Conservation (phyloP, 2,113 vertebrate genomes). For the Reinhardtius hippoglossoides region DNA sequence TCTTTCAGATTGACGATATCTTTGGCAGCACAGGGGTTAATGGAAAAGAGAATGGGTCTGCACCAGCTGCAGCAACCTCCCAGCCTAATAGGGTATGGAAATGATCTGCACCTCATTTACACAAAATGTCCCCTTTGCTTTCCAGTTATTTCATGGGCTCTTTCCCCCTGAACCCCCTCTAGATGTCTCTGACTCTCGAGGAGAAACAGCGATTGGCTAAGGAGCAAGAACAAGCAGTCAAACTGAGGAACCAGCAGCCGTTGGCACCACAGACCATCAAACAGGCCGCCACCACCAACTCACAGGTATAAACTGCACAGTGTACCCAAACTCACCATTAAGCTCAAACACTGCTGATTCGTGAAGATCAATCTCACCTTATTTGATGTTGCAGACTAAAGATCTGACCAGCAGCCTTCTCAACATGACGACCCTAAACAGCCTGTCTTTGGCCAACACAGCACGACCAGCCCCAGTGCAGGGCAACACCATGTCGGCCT, state of each 20-base stretch:
- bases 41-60: slow-evolving; percentile 88
- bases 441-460: slow-evolving; percentile 81
- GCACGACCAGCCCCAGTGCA: slow-evolving; percentile 79
- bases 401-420: slow-evolving; percentile 94
- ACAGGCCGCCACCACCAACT: slow-evolving; percentile 60
- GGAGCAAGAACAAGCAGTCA: slow-evolving; percentile 96
- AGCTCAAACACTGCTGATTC: neutral
- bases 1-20: slow-evolving; percentile 88
- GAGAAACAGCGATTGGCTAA: slow-evolving; percentile 98
- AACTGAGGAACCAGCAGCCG: slow-evolving; percentile 93
- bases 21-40: slow-evolving; percentile 87
- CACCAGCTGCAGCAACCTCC: slow-evolving; percentile 75
- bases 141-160: slow-evolving; percentile 12
- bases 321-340: neutral
- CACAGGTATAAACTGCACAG: slow-evolving; percentile 61
- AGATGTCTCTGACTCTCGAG: slow-evolving; percentile 95
- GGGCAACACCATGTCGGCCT: slow-evolving; percentile 77
- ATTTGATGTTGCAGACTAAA: slow-evolving; percentile 87
- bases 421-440: slow-evolving; percentile 90
- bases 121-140: neutral
- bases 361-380: neutral
- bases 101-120: neutral
- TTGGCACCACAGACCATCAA: slow-evolving; percentile 88
- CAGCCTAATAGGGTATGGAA: slow-evolving; percentile 87
- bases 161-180: neutral